Conservation (phyloP, 2,888 invertebrate species). For the Notodonta ziczac region DNA sequence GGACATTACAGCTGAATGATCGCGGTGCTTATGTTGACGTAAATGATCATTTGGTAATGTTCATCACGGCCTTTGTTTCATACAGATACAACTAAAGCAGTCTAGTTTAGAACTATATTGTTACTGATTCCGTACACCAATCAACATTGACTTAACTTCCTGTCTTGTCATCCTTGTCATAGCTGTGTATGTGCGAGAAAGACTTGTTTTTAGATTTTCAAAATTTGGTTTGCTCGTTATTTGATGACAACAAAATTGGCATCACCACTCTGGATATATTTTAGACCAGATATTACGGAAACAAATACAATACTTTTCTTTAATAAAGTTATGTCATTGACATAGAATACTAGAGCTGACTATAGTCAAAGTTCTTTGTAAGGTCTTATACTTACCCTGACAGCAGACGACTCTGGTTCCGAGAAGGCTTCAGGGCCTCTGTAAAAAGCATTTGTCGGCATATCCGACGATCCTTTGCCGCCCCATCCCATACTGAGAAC, state of each 20-base stretch:
- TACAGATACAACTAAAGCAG: neutral
- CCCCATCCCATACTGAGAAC: slow-evolving; percentile 65
- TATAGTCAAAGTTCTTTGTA: neutral
- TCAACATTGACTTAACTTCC: too few relatives aligned
- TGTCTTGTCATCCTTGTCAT: too few relatives aligned
- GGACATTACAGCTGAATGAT: slow-evolving; percentile 65
- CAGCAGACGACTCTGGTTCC: slow-evolving; percentile 69
- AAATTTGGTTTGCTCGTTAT: too few relatives aligned
- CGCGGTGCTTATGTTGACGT: slow-evolving; percentile 38
- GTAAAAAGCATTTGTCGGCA: slow-evolving; percentile 59
- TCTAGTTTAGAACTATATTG: neutral
- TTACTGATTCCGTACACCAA: too few relatives aligned
- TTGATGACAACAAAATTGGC: too few relatives aligned
- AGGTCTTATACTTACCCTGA: slow-evolving; percentile 51
- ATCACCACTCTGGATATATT: too few relatives aligned
- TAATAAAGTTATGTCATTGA: too few relatives aligned
- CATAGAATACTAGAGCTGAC: too few relatives aligned
- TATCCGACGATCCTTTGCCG: slow-evolving; percentile 65
- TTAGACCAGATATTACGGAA: too few relatives aligned
- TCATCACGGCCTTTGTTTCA: neutral
- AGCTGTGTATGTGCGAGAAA: too few relatives aligned
- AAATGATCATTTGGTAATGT: slow-evolving; percentile 7
- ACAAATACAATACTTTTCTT: too few relatives aligned
- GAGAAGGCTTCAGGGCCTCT: slow-evolving; percentile 68
- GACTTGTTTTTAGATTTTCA: too few relatives aligned